These are phyloP conservation scores for Epinotia brunnichana DNA, from an alignment of 2,888 invertebrate genomes.

Conservation along the genomic window DNA sequence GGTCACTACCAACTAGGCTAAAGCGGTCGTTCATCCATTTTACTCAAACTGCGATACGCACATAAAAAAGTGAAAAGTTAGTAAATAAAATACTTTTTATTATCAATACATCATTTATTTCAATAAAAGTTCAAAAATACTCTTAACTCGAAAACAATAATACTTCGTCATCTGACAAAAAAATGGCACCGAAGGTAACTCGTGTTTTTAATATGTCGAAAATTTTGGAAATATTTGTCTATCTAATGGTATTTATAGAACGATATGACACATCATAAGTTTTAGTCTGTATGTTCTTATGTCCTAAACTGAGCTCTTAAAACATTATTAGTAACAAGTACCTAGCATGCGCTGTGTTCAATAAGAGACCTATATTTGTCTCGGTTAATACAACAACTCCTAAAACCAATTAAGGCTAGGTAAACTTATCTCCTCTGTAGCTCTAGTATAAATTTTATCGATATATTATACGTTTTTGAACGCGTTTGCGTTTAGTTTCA, in stretches of 20 bases:
- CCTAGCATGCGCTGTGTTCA: not conserved
- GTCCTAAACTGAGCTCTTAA: not conserved
- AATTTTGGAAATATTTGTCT: constrained; percentile 26
- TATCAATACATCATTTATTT: constrained; percentile 39
- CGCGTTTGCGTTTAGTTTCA: too few species aligned
- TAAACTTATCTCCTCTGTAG: too few species aligned
- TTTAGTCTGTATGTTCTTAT: not conserved
- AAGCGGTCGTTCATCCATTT: too few species aligned
- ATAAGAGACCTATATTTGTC: too few species aligned
- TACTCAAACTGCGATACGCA: too few species aligned
- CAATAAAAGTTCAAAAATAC: constrained; percentile 41
- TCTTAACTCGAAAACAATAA: constrained; percentile 37
- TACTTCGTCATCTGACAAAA: constrained; percentile 32
- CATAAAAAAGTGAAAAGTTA: not conserved
- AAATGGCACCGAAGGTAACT: constrained; percentile 44
- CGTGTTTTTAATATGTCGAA: constrained; percentile 27
- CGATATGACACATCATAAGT: not conserved
- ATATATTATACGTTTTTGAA: too few species aligned
- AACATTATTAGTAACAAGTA: constrained; percentile 11
- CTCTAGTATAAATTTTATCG: too few species aligned
- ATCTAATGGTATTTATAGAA: constrained; percentile 28
- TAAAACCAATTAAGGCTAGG: too few species aligned
- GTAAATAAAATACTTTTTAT: constrained; percentile 29
- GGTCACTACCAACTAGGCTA: too few species aligned
- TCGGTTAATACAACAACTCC: too few species aligned